Conservation (phyloP, 2,888 invertebrate genomes). For the Cryptocheilus praepositus region DNA sequence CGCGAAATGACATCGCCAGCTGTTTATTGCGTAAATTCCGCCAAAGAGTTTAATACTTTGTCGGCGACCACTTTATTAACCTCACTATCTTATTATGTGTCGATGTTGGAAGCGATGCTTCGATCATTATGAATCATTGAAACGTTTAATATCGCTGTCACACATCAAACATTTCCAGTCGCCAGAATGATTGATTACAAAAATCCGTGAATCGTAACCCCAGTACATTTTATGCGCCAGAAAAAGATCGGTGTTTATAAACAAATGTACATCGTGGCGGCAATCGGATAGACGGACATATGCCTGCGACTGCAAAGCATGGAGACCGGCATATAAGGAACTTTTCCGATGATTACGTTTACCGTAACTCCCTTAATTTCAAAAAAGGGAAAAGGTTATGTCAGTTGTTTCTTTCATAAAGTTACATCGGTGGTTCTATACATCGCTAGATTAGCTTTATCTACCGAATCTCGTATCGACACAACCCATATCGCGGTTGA, state of each 20-base stretch:
- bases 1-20: conserved; percentile 62
- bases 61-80: too few species aligned
- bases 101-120: neutral
- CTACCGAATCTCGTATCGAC: too few species aligned
- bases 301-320: too few species aligned
- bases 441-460: too few species aligned
- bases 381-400: conserved; percentile 1
- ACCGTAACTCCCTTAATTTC: neutral
- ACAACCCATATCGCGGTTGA: too few species aligned
- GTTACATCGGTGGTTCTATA: neutral
- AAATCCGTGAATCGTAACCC: neutral
- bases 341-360: too few species aligned
- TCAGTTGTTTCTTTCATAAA: neutral
- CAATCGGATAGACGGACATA: too few species aligned
- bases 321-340: too few species aligned
- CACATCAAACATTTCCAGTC: neutral
- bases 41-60: too few species aligned
- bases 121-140: neutral
- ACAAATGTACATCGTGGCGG: neutral
- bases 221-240: neutral
- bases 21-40: neutral
- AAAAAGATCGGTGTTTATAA: neutral
- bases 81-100: too few species aligned
- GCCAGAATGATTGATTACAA: neutral
- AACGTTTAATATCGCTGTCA: neutral